Base-by-base conservation (phyloP, 2,888 invertebrate species). In the Nemotelus nigrinus region DNA sequence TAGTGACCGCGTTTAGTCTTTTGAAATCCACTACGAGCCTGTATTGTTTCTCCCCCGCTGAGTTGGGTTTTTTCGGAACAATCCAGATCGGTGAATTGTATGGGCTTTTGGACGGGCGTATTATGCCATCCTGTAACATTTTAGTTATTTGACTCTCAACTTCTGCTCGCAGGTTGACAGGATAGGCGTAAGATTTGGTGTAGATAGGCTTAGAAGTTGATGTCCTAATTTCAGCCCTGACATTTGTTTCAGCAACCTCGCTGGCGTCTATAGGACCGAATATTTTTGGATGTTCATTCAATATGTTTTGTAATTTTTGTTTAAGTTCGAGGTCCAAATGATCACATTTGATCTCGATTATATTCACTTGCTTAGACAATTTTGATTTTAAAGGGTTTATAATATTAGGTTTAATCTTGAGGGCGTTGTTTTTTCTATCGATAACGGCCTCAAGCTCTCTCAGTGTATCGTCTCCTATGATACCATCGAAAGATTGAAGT, bases 1-100 rank as follows among this genome's bases (percentile, higher is more conserved):
- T 58, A 5, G 72, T 72, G 1, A 72, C 58, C 3, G 72, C 25
- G 45, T 58, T 72, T 45, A 72, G 6, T n/a, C 47, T 57, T 45
- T 58, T 57, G 5, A 71, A 71, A 2, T 55, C 10, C 2, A 70
- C 70, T 39, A 63, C n/a, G 8, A 7, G 53, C 53, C 7, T 53
- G n/a, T n/a, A n/a, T n/a, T n/a, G n/a, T n/a, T n/a, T n/a, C n/a
- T n/a, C n/a, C n/a, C n/a, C n/a, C n/a, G 8, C 53, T 53, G n/a
- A n/a, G n/a, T n/a, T n/a, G n/a, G n/a, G n/a, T n/a, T n/a, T n/a
- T n/a, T n/a, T n/a, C n/a, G n/a, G n/a, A n/a, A n/a, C n/a, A n/a
- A n/a, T n/a, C n/a, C n/a, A n/a, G n/a, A n/a, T n/a, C n/a, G n/a
- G n/a, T n/a, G n/a, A n/a, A n/a, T n/a, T n/a, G n/a, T n/a, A n/a